Conservation (phyloP, 2,113 vertebrate genomes). For the Pluvianellus socialis region DNA sequence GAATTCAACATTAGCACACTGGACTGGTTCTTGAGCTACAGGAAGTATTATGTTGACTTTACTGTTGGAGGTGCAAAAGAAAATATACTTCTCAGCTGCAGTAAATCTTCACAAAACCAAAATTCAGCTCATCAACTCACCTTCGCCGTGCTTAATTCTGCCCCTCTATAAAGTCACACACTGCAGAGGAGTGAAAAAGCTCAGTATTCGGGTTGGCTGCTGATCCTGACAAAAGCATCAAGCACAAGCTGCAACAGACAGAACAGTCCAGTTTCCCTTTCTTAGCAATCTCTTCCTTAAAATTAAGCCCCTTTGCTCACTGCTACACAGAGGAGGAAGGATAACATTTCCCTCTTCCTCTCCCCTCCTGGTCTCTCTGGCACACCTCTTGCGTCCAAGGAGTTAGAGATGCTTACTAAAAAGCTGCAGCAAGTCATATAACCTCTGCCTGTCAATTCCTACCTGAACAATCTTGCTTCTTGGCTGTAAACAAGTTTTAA, state of each 20-base stretch:
- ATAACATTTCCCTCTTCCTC: not conserved
- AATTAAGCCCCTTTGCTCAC: not conserved
- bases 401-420: not conserved
- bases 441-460: conserved; percentile 42
- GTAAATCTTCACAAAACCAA: not conserved
- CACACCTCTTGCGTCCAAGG: not conserved
- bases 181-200: not conserved
- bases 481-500: conserved; percentile 50
- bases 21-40: not conserved
- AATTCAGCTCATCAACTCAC: not conserved
- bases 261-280: not conserved
- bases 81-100: not conserved
- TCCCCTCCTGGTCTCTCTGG: not conserved
- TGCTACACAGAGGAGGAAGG: not conserved
- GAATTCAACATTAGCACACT: not conserved
- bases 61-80: not conserved
- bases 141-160: not conserved
- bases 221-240: not conserved
- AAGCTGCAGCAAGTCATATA: not conserved
- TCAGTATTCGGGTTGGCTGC: not conserved
- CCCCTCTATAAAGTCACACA: not conserved
- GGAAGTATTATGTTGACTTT: not conserved
- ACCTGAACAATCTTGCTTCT: conserved; percentile 49
- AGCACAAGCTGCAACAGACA: not conserved
- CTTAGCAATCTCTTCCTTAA: not conserved